Conservation (phyloP, 2,113 vertebrate genomes). For the Cyanoliseus patagonus region DNA sequence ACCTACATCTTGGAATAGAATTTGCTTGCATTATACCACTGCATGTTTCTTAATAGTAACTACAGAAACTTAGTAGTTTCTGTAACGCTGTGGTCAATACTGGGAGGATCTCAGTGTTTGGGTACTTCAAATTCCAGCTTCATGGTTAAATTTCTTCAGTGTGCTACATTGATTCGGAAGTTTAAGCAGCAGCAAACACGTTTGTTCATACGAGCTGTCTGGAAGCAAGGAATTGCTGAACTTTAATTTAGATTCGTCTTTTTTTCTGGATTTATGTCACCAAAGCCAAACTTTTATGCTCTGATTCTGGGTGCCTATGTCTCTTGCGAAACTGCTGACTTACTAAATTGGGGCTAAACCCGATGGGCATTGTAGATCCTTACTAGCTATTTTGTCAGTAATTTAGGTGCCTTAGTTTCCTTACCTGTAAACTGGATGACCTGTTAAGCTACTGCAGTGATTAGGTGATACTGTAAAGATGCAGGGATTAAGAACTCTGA, state of each 20-base stretch:
- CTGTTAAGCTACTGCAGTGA: neutral
- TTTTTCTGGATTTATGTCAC: neutral
- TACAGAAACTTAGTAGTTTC: neutral
- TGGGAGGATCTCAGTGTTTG: neutral
- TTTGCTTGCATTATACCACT: neutral
- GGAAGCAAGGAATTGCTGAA: neutral
- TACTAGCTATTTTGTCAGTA: neutral
- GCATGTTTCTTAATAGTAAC: neutral
- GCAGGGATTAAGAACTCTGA: neutral
- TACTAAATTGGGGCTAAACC: neutral
- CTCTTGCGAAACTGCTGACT: neutral
- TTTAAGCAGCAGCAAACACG: neutral
- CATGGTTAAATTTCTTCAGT: neutral
- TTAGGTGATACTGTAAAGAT: neutral
- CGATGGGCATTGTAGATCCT: no score
- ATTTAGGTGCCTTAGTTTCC: neutral
- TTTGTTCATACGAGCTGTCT: neutral
- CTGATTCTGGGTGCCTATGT: neutral
- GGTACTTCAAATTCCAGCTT: neutral
- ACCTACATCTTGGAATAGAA: neutral
- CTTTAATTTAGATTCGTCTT: neutral
- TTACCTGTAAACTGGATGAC: neutral
- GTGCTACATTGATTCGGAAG: neutral
- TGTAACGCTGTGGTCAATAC: neutral
- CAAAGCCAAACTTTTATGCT: neutral